A percentile compares a stretch with the other conserved stretches of the same genome.
These are phyloP conservation scores for Andrena bicolor DNA, from an alignment of 2,888 invertebrate species.

Conservation along the genomic window DNA sequence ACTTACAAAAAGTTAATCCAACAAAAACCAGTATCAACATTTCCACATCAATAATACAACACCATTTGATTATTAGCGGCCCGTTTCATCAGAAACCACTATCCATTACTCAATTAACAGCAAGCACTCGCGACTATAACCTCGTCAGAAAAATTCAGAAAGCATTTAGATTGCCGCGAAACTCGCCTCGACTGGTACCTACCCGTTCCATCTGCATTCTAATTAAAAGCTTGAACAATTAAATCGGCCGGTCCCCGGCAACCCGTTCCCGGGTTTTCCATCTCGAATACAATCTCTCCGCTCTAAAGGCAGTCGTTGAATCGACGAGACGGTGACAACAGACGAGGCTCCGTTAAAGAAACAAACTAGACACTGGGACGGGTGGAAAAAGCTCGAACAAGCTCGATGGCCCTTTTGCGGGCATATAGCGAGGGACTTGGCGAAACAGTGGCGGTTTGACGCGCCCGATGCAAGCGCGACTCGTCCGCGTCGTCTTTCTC, in stretches of 20 bases:
- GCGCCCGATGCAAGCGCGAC: conserved; percentile 16
- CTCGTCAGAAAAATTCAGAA: not conserved
- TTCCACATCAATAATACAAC: too few relatives aligned
- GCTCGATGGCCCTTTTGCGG: conserved; percentile 38
- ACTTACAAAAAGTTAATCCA: too few relatives aligned
- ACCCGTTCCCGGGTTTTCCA: not conserved
- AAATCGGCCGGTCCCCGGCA: conserved; percentile 11
- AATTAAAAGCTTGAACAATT: conserved; percentile 27
- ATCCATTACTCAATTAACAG: too few relatives aligned
- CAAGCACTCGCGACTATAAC: not conserved
- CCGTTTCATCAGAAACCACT: too few relatives aligned
- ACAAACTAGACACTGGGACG: not conserved
- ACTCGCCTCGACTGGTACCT: not conserved
- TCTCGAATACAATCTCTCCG: conserved; percentile 24
- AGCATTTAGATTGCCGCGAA: not conserved
- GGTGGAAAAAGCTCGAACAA: conserved; percentile 12
- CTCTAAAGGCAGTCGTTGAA: conserved; percentile 21
- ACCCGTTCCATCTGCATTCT: conserved; percentile 6
- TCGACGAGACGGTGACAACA: not conserved
- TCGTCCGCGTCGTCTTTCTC: conserved; percentile 30
- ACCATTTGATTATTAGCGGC: too few relatives aligned
- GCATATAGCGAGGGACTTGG: conserved; percentile 25
- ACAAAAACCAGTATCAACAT: too few relatives aligned
- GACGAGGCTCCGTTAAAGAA: not conserved
- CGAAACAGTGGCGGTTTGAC: not conserved